Percentiles rank a stretch among this genome's conserved stretches.
Conservation (phyloP, 2,113 vertebrate species). For the Hippoglossus stenolepis region DNA sequence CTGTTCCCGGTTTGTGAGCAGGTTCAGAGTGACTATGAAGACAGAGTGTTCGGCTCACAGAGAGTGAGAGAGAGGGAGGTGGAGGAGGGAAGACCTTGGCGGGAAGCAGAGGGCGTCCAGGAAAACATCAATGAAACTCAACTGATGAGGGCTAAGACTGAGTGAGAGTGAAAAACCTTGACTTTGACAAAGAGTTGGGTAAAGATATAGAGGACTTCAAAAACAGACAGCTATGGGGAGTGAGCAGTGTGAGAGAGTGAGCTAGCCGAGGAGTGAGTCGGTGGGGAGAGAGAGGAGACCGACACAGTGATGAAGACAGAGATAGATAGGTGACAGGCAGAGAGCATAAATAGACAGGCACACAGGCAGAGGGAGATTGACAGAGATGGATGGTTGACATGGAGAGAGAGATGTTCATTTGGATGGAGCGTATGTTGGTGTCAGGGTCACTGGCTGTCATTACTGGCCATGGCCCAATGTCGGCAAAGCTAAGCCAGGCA, state of each 20-base stretch:
- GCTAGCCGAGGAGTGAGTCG: constrained; percentile 10
- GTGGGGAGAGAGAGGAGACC: background rate
- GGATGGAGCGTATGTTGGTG: constrained; percentile 27
- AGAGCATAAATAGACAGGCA: constrained; percentile 53
- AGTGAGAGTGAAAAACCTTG: constrained; percentile 53
- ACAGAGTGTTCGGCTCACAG: constrained; percentile 29
- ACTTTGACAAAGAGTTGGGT: constrained; percentile 67
- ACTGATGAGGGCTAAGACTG: constrained; percentile 63
- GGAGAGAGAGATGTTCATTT: constrained; percentile 55
- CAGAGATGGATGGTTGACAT: constrained; percentile 55
- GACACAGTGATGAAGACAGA: constrained; percentile 52
- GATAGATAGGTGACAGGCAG: constrained; percentile 50
- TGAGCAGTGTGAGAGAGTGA: background rate
- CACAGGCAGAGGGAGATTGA: constrained; percentile 43
- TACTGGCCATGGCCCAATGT: constrained; percentile 43
- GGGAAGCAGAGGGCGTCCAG: constrained; percentile 73
- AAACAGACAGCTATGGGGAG: constrained; percentile 20
- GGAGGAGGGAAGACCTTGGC: constrained; percentile 62
- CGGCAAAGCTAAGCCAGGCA: constrained; percentile 36
- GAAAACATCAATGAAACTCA: constrained; percentile 73
- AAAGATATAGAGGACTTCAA: constrained; percentile 50
- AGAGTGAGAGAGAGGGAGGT: constrained; percentile 1
- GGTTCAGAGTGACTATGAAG: constrained; percentile 39
- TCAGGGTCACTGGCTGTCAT: constrained; percentile 43
- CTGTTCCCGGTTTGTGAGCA: constrained; percentile 23